These are phyloP conservation scores for Petaurus breviceps DNA, from an alignment of 2,113 vertebrate genomes.

Conservation along the genomic window DNA sequence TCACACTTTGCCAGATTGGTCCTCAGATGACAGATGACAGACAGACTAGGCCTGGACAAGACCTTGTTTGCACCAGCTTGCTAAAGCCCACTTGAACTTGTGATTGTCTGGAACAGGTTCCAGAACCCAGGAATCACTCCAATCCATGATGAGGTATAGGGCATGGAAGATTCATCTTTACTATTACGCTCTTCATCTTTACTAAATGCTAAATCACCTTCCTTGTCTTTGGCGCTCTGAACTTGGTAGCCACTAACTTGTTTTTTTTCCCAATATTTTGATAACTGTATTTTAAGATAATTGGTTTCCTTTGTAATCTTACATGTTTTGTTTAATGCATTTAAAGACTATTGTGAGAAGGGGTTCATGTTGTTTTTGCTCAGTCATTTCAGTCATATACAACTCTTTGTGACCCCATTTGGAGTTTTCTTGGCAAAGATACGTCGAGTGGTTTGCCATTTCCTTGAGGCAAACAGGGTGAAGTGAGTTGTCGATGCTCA, in stretches of 20 bases:
- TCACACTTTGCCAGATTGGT: not conserved
- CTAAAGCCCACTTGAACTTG: not conserved
- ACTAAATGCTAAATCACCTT: not conserved
- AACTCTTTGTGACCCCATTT: not conserved
- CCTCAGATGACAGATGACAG: not conserved
- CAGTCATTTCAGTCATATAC: not conserved
- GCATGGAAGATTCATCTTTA: not conserved
- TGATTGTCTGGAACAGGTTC: not conserved
- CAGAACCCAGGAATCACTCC: not conserved
- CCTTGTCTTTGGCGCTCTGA: not conserved
- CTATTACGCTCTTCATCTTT: not conserved
- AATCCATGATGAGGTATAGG: not conserved
- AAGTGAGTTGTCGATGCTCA: not conserved
- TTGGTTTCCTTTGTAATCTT: not conserved
- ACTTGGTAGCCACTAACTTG: not conserved
- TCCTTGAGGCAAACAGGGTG: not conserved
- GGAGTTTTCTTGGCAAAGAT: no score
- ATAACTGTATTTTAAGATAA: not conserved
- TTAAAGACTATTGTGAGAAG: not conserved
- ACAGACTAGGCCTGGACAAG: not conserved
- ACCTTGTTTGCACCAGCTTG: not conserved
- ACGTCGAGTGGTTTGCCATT: not conserved
- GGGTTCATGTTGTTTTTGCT: not conserved
- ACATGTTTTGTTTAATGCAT: not conserved
- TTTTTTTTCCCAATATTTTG: not conserved